phyloP scores from a whole-genome alignment of 2,888 invertebrate genomes.

The Ypsolopha scabrella region DNA sequence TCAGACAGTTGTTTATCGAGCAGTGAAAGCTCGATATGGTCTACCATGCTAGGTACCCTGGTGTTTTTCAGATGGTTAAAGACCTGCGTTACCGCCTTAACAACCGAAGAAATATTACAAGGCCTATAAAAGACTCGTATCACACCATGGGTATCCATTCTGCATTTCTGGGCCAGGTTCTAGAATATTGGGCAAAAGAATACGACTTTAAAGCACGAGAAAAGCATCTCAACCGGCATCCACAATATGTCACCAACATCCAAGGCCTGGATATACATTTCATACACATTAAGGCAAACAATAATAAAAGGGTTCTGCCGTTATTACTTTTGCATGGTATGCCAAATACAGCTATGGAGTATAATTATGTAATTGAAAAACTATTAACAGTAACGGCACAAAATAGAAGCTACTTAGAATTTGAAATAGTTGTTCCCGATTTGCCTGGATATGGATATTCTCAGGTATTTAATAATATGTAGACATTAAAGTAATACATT shows the following conservation, averaged over 20 bases:
- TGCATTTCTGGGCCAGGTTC: slow-evolving; percentile 73
- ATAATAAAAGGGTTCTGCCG: not conserved
- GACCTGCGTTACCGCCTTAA: too few relatives aligned
- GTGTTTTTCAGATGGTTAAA: too few relatives aligned
- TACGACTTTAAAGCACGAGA: slow-evolving; percentile 78
- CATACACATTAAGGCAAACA: slow-evolving; percentile 73
- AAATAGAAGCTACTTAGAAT: slow-evolving; percentile 35
- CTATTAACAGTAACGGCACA: not conserved
- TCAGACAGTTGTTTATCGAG: too few relatives aligned
- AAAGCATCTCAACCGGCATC: slow-evolving; percentile 76
- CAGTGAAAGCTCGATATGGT: too few relatives aligned
- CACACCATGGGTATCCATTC: slow-evolving; percentile 75
- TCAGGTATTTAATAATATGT: slow-evolving; percentile 33
- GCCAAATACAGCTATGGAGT: slow-evolving; percentile 17
- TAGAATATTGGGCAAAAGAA: slow-evolving; percentile 82
- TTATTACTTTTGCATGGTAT: slow-evolving; percentile 48
- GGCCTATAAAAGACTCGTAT: too few relatives aligned
- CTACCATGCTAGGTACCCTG: too few relatives aligned
- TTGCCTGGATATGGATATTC: slow-evolving; percentile 25
- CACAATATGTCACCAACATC: slow-evolving; percentile 82
- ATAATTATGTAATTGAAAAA: not conserved
- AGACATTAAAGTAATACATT: slow-evolving; percentile 6
- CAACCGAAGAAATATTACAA: too few relatives aligned
- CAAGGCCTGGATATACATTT: slow-evolving; percentile 82
- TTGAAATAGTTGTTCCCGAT: slow-evolving; percentile 58